These are phyloP conservation scores for Pollicipes pollicipes DNA, from an alignment of 1,140 invertebrate genomes.

Conservation along the genomic window DNA sequence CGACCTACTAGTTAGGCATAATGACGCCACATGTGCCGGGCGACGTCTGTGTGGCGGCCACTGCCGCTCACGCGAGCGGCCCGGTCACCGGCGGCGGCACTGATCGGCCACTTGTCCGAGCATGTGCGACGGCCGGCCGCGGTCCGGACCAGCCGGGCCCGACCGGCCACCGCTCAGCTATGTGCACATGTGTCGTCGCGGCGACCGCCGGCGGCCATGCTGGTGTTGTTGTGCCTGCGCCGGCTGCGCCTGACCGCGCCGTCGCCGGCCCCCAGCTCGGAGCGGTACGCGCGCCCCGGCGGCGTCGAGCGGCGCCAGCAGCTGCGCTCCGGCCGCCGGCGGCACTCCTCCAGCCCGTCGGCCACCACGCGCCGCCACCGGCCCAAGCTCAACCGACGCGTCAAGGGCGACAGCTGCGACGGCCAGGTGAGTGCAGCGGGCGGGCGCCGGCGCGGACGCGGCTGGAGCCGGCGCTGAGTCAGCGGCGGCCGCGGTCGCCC, in stretches of 20 bases:
- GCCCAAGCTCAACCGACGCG: not conserved
- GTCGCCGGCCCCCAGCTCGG: not conserved
- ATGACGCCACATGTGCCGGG: no score
- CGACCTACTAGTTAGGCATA: not conserved
- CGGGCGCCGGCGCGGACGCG: no score
- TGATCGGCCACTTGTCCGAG: not conserved
- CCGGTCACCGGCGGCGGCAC: not conserved
- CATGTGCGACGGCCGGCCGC: not conserved
- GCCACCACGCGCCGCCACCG: not conserved
- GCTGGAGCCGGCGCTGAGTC: no score
- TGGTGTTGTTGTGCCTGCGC: not conserved
- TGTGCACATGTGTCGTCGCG: not conserved
- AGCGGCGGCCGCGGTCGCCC: no score
- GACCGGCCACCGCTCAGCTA: not conserved
- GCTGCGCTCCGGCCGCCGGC: not conserved
- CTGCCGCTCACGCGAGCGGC: not conserved
- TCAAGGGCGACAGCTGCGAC: not conserved
- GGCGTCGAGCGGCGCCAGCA: not conserved
- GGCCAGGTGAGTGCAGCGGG: not conserved
- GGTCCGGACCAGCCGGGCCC: no score
- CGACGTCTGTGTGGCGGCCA: not conserved
- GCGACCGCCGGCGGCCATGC: not conserved
- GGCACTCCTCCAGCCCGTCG: not conserved
- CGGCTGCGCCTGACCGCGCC: not conserved
- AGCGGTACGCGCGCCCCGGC: not conserved